Percentiles rank a stretch among this genome's conserved stretches.
phyloP scores from a whole-genome alignment of 2,888 invertebrate genomes.

The Ischnus inquisitorius region DNA sequence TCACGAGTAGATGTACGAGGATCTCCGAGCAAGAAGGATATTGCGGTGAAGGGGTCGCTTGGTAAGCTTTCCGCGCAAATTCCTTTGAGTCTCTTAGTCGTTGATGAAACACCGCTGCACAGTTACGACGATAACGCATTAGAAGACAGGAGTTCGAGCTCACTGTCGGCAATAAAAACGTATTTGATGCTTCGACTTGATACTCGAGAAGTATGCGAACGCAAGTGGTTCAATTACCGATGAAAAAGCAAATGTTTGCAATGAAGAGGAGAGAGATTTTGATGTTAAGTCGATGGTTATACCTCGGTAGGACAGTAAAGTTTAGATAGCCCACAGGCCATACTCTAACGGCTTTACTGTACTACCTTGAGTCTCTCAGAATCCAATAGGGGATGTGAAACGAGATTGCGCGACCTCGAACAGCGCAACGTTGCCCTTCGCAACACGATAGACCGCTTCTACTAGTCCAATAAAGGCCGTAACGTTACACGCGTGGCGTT shows the following conservation, averaged over 20 bases:
- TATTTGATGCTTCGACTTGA: neutral
- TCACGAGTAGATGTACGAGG: constrained; percentile 21
- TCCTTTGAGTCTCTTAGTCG: constrained; percentile 5
- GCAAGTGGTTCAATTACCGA: too few species aligned
- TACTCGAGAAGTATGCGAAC: neutral
- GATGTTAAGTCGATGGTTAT: neutral
- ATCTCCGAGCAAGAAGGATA: neutral
- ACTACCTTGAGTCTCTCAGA: constrained; percentile 5
- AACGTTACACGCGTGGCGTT: neutral
- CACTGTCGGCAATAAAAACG: neutral
- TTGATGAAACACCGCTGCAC: neutral
- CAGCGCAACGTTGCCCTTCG: constrained; percentile 20
- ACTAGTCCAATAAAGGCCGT: constrained; percentile 19
- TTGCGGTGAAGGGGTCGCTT: neutral
- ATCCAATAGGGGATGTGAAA: constrained; percentile 45
- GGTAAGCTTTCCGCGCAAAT: constrained; percentile 1
- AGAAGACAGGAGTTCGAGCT: neutral
- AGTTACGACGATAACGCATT: neutral
- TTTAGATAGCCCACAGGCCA: neutral
- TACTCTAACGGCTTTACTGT: neutral
- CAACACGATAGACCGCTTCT: constrained; percentile 19
- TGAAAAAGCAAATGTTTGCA: too few species aligned
- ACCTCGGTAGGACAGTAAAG: neutral
- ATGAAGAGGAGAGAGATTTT: neutral
- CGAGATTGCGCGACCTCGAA: constrained; percentile 23